Base-by-base conservation (phyloP, 2,888 invertebrate genomes). In the Fragum whitleyi region DNA sequence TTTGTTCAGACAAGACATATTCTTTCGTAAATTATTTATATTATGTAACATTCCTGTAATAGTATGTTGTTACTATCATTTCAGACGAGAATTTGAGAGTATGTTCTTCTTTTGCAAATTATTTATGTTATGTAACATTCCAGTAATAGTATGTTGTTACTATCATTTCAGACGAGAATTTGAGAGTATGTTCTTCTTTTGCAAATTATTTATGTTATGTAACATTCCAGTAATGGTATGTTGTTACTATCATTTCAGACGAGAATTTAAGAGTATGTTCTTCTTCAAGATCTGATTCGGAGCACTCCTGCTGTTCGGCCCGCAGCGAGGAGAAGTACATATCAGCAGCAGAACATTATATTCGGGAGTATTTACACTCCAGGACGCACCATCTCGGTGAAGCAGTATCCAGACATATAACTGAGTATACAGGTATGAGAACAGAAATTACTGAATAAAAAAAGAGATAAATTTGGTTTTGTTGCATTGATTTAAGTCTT, bases 401-500 rank as follows among this genome's bases (percentile, higher is more conserved):
- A 51, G 74, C 81, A n/a, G 79, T 89, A 23, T 69, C 86, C 74
- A 83, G 81, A 36, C 87, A 87, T 69, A 80, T 88, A 73, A 65
- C 57, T 57, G 79, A 86, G 55, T 88, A 87, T 79, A 80, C 86
- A 88, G 88, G 89, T 89, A 85, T 51, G 74, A 62, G n/a, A n/a
- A n/a, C n/a, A n/a, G n/a, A n/a, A n/a, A n/a, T n/a, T n/a, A n/a
- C n/a, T n/a, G n/a, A n/a, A n/a, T n/a, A n/a, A n/a, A n/a, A n/a
- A n/a, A n/a, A n/a, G n/a, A n/a, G n/a, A n/a, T n/a, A n/a, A n/a
- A n/a, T n/a, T n/a, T n/a, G n/a, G n/a, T n/a, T n/a, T n/a, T n/a
- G n/a, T n/a, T n/a, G n/a, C n/a, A n/a, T n/a, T n/a, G n/a, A n/a
- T n/a, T n/a, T n/a, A n/a, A n/a, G n/a, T n/a, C n/a, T n/a, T n/a